Base-by-base conservation (phyloP, 2,797 vertebrate species). In the Rhabdomys pumilio region DNA sequence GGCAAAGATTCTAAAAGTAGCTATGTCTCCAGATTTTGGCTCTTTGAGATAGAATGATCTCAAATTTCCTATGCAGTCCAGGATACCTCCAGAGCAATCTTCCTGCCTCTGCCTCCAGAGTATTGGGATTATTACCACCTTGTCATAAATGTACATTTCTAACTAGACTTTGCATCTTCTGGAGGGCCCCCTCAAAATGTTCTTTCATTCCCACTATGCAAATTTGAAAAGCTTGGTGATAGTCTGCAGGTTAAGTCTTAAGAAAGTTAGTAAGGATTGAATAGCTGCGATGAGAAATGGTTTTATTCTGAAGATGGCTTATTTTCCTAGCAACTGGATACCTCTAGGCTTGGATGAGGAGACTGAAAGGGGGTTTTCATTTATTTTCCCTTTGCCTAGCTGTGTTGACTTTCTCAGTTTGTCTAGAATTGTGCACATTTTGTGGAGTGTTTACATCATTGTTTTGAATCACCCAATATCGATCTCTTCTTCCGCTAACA, bases 231-330 rank as follows among this genome's bases (percentile, higher is more conserved):
- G 24, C 83, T 76, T 93, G 63, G 44, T 11, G 75, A 41, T 84
- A 81, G 6, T 83, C 47, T 72, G 4, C 61, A 63, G 92, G 22
- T 61, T 61, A 65, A 91, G 31, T 13, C 59, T 91, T 24, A 29
- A 14, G 47, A 63, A 90, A 26, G 5, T 38, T 82, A 69, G 65
- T 61, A 81, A 84, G 50, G 15, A 15, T 90, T 85, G 47, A 61
- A 67, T 86, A 85, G 84, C 15, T 41, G 22, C 4, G 12, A 14
- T 44, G 59, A 94, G 57, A 95, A 97, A 89, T 13, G 7, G 38
- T 80, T 95, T 93, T 79, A 55, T 91, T 93, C 87, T 41, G 13
- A 95, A 89, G 53, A 41, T 69, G 61, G 20, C 15, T 81, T 91
- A 61, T 85, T 92, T 95, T 31, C 44, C 86, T 83, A 80, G 59